A percentile compares a stretch with the other conserved stretches of the same genome.
Evolutionary conservation across 2,888 invertebrate species (phyloP).

Genomic region (Cacoxenus indagator): DNA sequence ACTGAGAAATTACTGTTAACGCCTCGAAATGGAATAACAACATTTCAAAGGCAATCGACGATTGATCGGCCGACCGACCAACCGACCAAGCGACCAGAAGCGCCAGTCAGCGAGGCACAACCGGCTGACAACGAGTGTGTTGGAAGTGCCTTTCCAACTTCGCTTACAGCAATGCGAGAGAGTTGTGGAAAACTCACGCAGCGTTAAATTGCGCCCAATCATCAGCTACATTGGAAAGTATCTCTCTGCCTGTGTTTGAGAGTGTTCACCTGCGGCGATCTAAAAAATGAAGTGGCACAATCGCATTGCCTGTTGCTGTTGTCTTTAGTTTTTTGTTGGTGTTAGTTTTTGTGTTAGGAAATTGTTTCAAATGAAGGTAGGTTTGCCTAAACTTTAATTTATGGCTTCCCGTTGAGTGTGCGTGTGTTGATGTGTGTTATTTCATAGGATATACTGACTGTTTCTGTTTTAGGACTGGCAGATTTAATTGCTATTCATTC

Average conservation of each 20-base stretch:
- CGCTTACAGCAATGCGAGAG: not conserved
- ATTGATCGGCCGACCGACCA: too few relatives aligned
- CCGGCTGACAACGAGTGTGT: not conserved
- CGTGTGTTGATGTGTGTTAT: too few relatives aligned
- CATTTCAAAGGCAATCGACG: constrained; percentile 19
- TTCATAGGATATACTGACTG: not conserved
- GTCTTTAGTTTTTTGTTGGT: not conserved
- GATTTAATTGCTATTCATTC: constrained; percentile 32
- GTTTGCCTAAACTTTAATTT: constrained; percentile 55
- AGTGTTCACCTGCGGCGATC: constrained; percentile 52
- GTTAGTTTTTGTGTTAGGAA: constrained; percentile 45
- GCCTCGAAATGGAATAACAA: constrained; percentile 46
- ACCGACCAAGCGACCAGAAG: constrained; percentile 29
- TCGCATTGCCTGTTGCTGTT: not conserved
- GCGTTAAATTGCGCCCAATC: constrained; percentile 60
- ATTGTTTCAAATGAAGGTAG: constrained; percentile 55
- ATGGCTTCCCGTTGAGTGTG: constrained; percentile 53
- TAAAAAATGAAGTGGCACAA: not conserved
- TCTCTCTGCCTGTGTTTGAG: not conserved
- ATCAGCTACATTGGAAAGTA: constrained; percentile 24
- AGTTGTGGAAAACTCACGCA: constrained; percentile 48
- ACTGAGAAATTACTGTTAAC: constrained; percentile 52
- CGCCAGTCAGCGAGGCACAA: not conserved
- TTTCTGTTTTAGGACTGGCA: constrained; percentile 49
- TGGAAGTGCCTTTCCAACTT: constrained; percentile 5